Percentiles rank a stretch among this genome's conserved stretches.
These are phyloP conservation scores for Piscicola geometra DNA, from an alignment of 2,888 invertebrate species.

Conservation along the genomic window DNA sequence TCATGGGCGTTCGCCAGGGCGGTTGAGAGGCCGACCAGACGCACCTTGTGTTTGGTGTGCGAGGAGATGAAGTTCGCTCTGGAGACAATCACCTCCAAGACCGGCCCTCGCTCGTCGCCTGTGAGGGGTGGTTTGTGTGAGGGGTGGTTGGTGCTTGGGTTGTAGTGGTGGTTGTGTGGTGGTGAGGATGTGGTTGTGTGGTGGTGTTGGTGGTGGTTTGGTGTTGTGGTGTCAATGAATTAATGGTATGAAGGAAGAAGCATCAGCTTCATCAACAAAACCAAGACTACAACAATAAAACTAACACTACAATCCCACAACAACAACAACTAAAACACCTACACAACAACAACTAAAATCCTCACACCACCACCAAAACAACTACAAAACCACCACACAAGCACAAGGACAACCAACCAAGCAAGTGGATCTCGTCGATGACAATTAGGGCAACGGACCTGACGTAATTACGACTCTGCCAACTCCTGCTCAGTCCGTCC, in stretches of 20 bases:
- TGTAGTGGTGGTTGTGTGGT: too few relatives aligned
- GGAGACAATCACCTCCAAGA: conserved; percentile 92
- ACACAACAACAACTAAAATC: too few relatives aligned
- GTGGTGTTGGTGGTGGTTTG: too few relatives aligned
- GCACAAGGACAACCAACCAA: conserved; percentile 67
- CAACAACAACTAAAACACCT: too few relatives aligned
- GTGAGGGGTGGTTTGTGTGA: conserved; percentile 6
- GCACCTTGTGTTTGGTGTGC: conserved; percentile 73
- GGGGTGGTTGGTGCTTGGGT: conserved; percentile 22
- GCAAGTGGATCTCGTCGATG: conserved; percentile 95
- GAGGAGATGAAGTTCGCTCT: conserved; percentile 91
- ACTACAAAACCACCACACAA: not conserved
- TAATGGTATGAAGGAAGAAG: not conserved
- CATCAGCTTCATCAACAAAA: too few relatives aligned
- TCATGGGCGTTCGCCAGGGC: conserved; percentile 95
- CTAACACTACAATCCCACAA: too few relatives aligned
- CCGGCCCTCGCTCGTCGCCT: conserved; percentile 63
- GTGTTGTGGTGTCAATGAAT: not conserved
- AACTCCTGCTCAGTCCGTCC: conserved; percentile 97
- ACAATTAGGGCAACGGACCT: conserved; percentile 78
- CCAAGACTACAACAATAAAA: too few relatives aligned
- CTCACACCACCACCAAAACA: not conserved
- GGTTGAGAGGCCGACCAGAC: conserved; percentile 91
- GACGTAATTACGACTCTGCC: conserved; percentile 94
- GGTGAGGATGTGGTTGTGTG: too few relatives aligned